Evolutionary conservation across 2,797 vertebrate species (phyloP), one percentile per base, ranked within the genome.

Genomic region (Aulostomus chinensis): DNA sequence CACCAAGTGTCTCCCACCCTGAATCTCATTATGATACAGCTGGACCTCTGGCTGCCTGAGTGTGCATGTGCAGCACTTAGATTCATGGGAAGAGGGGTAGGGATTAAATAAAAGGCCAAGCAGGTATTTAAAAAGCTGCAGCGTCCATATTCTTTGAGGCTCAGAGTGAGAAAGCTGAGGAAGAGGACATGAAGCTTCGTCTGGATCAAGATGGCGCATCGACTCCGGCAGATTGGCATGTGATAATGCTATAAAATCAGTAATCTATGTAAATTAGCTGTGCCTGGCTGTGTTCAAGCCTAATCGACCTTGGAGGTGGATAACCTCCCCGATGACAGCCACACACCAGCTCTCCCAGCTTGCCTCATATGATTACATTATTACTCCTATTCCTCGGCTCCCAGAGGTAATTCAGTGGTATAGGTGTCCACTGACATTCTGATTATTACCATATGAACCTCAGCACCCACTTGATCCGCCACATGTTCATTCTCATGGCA

Each of bases 371-470:
- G 51, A 77, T 78, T 31, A 73, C 67, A 49, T 57, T 57, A 73
- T 77, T 66, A 60, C 66, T 78, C 68, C 39, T 49, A 52, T 69
- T 50, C 60, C 43, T 54, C 35, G 15, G 5, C 49, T 48, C 38
- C 32, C 45, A 10, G 40, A 62, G 35, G 50, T 54, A 61, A 68
- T 57, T 70, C 37, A 40, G 51, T 55, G 55, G 46, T 52, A 36
- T 39, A 29, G 49, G 31, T 76, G 68, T 67, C 38, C 55, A 37
- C 33, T 62, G 42, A 48, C 59, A 51, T 56, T 47, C 47, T 62
- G 60, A 80, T 82, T 56, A 76, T 78, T 78, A 69, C 28, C 68
- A 58, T 67, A 68, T 64, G 62, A 78, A 76, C 39, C 58, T 46
- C 34, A 1, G 35, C 7, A 3, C 11, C 15, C 8, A 8, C 25